Base-by-base conservation (phyloP, 1,140 invertebrate species). In the Platyscapa corneri region DNA sequence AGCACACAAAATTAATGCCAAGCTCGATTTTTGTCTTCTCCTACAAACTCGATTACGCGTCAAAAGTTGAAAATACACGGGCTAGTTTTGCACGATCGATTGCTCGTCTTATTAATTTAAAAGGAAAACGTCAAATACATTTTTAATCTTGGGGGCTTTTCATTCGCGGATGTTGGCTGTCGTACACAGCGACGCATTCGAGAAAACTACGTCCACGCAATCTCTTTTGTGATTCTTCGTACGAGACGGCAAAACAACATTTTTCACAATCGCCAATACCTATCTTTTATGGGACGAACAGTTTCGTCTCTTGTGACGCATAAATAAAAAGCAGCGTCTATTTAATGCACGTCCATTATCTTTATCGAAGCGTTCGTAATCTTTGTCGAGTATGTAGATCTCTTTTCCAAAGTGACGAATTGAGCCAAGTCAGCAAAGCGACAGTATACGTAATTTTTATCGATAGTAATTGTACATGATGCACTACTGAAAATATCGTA, bases 241-340 rank as follows among this genome's bases (percentile, higher is more conserved):
- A 0, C 32, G 64, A 23, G 5, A 82, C 67, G 8, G 27, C 81
- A 39, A 56, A 82, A 39, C 67, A 70, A 72, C 75, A 82, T 56
- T 74, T 74, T 56, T 53, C 10, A 32, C 70, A 70, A 5, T 18
- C 37, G 5, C 56, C 56, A 30, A 30, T 80, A 10, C 27, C 78
- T 12, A 20, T 30, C 64, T 14, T 20, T n/a, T 39, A 80, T n/a
- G 2, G 64, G 64, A 72, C 64, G 70, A 42, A 39, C 18, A 7
- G n/a, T n/a, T n/a, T n/a, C n/a, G n/a, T n/a, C n/a, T 16, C 42
- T 34, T 75, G 49, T 7, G 23, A 30, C 2, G 49, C 53, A 64
- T 75, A 75, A 23, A 34, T 64, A 32, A 75, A 75, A 30, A 46
- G 16, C 49, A 64, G 42, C 16, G 74, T 60, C 34, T 75, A 53